Evolutionary conservation across 2,888 invertebrate species (phyloP).

Genomic region (Copidosoma aretas): DNA sequence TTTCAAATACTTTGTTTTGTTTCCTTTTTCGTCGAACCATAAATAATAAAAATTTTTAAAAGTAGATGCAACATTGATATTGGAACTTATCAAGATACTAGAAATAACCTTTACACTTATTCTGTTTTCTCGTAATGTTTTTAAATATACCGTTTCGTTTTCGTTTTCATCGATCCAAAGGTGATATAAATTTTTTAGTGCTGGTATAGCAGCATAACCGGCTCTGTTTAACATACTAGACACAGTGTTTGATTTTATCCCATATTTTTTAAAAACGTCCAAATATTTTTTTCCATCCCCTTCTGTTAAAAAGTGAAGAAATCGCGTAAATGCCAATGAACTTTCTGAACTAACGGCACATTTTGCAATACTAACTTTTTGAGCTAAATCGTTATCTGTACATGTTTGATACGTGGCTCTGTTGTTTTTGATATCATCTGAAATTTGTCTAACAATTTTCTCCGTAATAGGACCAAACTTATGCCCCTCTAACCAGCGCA

Average conservation of each 20-base stretch:
- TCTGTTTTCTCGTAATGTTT: not conserved
- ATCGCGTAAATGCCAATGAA: not conserved
- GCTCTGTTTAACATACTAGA: not conserved
- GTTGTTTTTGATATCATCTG: slow-evolving; percentile 46
- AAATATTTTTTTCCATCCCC: slow-evolving; percentile 6
- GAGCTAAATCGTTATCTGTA: slow-evolving; percentile 36
- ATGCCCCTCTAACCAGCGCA: slow-evolving; percentile 52
- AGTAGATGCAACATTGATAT: not conserved
- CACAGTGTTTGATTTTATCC: not conserved
- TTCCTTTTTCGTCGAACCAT: slow-evolving; percentile 19
- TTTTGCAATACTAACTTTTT: slow-evolving; percentile 34
- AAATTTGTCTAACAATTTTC: slow-evolving; percentile 44
- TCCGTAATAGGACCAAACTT: slow-evolving; percentile 45
- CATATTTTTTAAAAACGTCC: not conserved
- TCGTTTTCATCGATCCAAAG: slow-evolving; percentile 11
- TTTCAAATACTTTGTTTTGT: slow-evolving; percentile 10
- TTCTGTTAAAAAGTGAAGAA: slow-evolving; percentile 5
- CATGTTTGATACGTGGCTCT: slow-evolving; percentile 44
- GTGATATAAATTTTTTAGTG: not conserved
- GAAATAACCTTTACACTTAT: not conserved
- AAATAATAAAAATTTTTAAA: slow-evolving; percentile 14
- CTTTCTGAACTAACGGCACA: not conserved
- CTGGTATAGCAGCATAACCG: not conserved
- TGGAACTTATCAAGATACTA: not conserved
- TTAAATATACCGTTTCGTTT: slow-evolving; percentile 2